These are phyloP conservation scores for Dolichopus griseipennis DNA, from an alignment of 2,888 invertebrate genomes.

Conservation along the genomic window DNA sequence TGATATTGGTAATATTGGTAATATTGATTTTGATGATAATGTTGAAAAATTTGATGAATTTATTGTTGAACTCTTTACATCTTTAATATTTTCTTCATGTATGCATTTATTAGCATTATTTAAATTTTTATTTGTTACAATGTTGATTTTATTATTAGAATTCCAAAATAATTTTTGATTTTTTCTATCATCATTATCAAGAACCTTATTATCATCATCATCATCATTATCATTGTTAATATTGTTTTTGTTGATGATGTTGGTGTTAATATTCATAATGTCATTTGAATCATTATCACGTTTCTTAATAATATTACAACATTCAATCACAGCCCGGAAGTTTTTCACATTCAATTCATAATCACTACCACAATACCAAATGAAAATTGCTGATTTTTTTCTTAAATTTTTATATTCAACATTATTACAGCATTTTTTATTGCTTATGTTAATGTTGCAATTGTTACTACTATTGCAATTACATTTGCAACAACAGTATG, in stretches of 20 bases:
- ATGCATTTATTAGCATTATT: too few relatives aligned
- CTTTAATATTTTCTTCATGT: too few relatives aligned
- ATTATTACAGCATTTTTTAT: background rate
- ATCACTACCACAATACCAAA: constrained; percentile 20
- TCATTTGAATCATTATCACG: background rate
- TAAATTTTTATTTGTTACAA: background rate
- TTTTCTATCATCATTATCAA: background rate
- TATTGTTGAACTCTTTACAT: too few relatives aligned
- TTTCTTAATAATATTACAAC: constrained; percentile 14
- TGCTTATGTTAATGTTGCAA: background rate
- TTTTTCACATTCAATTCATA: constrained; percentile 16
- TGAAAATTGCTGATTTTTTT: constrained; percentile 18
- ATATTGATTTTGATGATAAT: background rate
- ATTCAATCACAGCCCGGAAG: constrained; percentile 18
- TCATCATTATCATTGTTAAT: background rate
- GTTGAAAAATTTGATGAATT: background rate
- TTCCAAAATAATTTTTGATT: background rate
- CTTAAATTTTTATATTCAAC: background rate
- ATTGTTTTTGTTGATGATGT: too few relatives aligned
- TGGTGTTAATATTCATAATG: background rate
- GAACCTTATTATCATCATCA: background rate
- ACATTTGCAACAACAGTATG: background rate
- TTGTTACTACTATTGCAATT: background rate
- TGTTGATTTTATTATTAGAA: background rate
- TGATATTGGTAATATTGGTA: too few relatives aligned